Base-by-base conservation (phyloP, 2,113 vertebrate genomes). In the Bambusicola thoracicus region DNA sequence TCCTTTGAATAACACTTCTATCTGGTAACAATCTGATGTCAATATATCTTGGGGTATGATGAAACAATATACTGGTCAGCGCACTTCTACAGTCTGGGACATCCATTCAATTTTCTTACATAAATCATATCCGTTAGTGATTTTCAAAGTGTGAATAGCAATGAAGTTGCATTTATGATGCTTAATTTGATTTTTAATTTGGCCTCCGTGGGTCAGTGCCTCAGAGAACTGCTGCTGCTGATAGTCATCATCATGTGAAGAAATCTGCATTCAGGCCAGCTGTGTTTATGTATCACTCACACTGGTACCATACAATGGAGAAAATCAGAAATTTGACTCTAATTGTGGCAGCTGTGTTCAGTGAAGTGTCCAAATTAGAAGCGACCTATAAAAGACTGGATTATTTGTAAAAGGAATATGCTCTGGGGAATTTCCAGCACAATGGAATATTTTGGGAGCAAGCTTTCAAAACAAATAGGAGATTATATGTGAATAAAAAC, bases 311-410 rank as follows among this genome's bases (percentile, higher is more conserved):
- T 32, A 92, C 75, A 96, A 93, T 93, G 91, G 87, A 96, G 82
- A 91, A 95, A 92, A 96, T 95, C 96, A 97, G 89, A 91, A 93
- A 95, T 97, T 85, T 89, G 74, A 95, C 87, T 96, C 89, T 96
- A 96, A 97, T 93, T 91, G 95, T 90, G 59, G 93, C 96, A 97
- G 96, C 94, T 97, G 96, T 95, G 89, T 94, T 96, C 95, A 95
- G 63, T 97, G 94, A 96, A 95, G 94, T 86, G 88, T 95, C 89
- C 87, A 96, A 96, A 97, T 97, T 96, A 96, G 92, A 96, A 93
- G 81, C 38, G 40, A 92, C 91, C 96, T 74, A 85, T 88, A 87
- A 95, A 91, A 91, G 80, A 81, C 85, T 67, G 36, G 32, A 85
- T 66, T 59, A 83, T 90, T 96, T 86, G 89, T 77, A 89, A 91